phyloP scores from a whole-genome alignment of 2,113 vertebrate genomes.

The Embiotoca jacksoni region DNA sequence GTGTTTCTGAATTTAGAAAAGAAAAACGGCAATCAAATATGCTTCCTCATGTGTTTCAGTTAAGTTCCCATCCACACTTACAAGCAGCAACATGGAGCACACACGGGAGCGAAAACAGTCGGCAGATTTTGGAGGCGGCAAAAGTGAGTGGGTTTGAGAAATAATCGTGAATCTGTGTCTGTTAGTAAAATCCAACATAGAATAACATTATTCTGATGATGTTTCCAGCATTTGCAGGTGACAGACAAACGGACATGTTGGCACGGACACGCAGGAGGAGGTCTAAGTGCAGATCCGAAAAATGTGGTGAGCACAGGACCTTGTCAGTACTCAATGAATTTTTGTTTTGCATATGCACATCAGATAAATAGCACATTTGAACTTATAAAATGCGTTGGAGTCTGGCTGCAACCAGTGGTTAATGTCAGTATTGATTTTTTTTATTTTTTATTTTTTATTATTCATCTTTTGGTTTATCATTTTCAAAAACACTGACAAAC shows the following conservation, averaged over 20 bases:
- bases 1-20: background rate
- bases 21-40: background rate
- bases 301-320: constrained; percentile 89
- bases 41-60: constrained; percentile 53
- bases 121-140: constrained; percentile 83
- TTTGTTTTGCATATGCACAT: background rate
- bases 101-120: constrained; percentile 75
- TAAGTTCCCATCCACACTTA: constrained; percentile 60
- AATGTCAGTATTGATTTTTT: background rate
- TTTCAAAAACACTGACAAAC: background rate
- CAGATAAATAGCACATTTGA: background rate
- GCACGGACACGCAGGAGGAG: constrained; percentile 94
- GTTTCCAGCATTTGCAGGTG: constrained; percentile 84
- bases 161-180: background rate
- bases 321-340: background rate
- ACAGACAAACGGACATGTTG: constrained; percentile 91
- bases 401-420: background rate
- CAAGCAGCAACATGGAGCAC: constrained; percentile 81
- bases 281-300: constrained; percentile 93
- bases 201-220: background rate
- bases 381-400: background rate
- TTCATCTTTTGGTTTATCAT: background rate
- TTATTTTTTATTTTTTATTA: background rate
- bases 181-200: background rate
- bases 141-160: constrained; percentile 79